phyloP scores from a whole-genome alignment of 2,113 vertebrate species.

The Gnathonemus longibarbis region DNA sequence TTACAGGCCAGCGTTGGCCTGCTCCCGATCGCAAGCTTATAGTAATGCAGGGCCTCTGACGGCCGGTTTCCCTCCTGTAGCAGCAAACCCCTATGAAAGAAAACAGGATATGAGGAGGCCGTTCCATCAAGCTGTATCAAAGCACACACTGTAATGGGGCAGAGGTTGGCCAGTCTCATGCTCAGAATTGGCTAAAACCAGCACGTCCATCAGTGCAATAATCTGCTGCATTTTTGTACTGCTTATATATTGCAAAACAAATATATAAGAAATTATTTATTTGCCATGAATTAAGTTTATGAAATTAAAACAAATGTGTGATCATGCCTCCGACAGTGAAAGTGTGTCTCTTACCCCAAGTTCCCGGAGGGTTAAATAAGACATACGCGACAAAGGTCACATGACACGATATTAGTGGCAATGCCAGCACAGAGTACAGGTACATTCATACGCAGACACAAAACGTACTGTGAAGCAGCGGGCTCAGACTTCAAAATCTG shows the following conservation, averaged over 20 bases:
- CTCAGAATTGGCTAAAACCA: not conserved
- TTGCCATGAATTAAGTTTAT: too few species aligned
- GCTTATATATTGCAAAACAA: too few species aligned
- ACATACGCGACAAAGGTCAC: not conserved
- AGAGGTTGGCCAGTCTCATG: not conserved
- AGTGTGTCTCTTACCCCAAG: too few species aligned
- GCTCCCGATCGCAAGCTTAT: conserved; percentile 93
- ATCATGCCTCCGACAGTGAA: too few species aligned
- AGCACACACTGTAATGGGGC: not conserved
- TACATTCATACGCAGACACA: not conserved
- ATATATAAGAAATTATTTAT: too few species aligned
- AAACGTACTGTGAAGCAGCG: not conserved
- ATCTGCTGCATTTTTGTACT: not conserved
- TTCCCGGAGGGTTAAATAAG: not conserved
- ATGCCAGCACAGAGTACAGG: not conserved
- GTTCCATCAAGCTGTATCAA: not conserved
- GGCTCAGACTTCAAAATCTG: not conserved
- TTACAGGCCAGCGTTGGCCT: conserved; percentile 97
- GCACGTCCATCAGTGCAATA: not conserved
- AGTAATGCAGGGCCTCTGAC: conserved; percentile 91
- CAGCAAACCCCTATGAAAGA: conserved; percentile 76
- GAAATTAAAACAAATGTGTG: too few species aligned
- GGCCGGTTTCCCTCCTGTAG: conserved; percentile 95
- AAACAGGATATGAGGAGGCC: not conserved
- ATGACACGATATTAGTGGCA: not conserved